Evolutionary conservation across 2,113 vertebrate species (phyloP).

Genomic region (Aegithalos caudatus): DNA sequence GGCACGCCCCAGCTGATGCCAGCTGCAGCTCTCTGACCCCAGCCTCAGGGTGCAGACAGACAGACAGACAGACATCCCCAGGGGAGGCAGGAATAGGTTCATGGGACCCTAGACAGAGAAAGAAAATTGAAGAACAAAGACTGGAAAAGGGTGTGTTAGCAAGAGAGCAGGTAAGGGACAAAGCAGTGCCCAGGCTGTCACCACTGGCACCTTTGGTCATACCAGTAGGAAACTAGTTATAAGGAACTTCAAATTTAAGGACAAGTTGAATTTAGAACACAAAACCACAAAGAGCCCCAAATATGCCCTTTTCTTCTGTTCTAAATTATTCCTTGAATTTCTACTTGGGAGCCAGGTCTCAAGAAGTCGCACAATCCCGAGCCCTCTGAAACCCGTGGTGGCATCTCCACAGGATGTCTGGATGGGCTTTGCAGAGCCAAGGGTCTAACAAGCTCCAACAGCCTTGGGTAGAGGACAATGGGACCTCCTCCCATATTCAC

Average conservation of each 20-base stretch:
- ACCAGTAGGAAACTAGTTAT: background rate
- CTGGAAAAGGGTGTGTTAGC: background rate
- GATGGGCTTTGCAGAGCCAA: background rate
- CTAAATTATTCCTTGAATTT: background rate
- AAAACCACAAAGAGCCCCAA: background rate
- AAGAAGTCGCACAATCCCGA: background rate
- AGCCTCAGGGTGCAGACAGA: background rate
- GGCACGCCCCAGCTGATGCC: background rate
- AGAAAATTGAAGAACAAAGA: background rate
- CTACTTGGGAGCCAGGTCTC: background rate
- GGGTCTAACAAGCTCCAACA: background rate
- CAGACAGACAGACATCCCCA: background rate
- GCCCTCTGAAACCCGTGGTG: accelerated
- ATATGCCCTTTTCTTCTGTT: background rate
- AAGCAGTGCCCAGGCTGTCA: background rate
- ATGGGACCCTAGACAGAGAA: background rate
- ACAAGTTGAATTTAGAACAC: background rate
- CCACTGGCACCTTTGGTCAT: background rate
- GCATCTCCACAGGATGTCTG: background rate
- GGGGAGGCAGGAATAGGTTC: background rate
- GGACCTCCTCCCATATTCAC: background rate
- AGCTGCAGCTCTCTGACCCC: background rate
- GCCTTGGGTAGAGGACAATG: background rate
- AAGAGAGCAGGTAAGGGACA: background rate
- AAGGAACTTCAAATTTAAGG: background rate